These are phyloP conservation scores for Stigmatopora argus DNA, from an alignment of 2,113 vertebrate species.

Conservation along the genomic window DNA sequence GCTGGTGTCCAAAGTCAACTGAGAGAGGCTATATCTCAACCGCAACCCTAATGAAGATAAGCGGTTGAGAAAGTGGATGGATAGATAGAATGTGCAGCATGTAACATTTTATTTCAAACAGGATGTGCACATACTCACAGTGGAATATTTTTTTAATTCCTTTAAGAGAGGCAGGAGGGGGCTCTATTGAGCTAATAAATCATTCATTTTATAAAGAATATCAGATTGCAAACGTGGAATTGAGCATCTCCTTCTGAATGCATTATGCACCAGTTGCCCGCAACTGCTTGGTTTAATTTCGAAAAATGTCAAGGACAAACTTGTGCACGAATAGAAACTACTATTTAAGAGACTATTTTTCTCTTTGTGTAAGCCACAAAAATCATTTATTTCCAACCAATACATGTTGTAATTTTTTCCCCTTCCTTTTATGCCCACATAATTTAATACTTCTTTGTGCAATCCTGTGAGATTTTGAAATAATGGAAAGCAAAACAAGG, in stretches of 20 bases:
- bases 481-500: background rate
- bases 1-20: background rate
- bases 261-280: background rate
- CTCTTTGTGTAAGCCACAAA: background rate
- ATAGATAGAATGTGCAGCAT: background rate
- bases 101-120: slow-evolving; percentile 1
- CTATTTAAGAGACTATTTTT: background rate
- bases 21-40: background rate
- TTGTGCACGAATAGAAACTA: slow-evolving; percentile 17
- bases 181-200: slow-evolving; percentile 2
- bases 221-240: slow-evolving; percentile 6
- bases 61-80: background rate
- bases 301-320: background rate
- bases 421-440: background rate
- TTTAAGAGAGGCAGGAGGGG: background rate
- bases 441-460: background rate
- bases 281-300: background rate
- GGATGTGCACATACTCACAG: background rate
- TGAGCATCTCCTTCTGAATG: slow-evolving; percentile 1
- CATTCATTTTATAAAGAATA: slow-evolving; percentile 5
- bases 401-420: background rate
- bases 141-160: background rate
- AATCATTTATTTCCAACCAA: background rate
- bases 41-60: background rate
- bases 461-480: background rate